A percentile compares a stretch with the other conserved stretches of the same genome.
Evolutionary conservation across 2,888 invertebrate species (phyloP).

Genomic region (Crossocerus cetratus): DNA sequence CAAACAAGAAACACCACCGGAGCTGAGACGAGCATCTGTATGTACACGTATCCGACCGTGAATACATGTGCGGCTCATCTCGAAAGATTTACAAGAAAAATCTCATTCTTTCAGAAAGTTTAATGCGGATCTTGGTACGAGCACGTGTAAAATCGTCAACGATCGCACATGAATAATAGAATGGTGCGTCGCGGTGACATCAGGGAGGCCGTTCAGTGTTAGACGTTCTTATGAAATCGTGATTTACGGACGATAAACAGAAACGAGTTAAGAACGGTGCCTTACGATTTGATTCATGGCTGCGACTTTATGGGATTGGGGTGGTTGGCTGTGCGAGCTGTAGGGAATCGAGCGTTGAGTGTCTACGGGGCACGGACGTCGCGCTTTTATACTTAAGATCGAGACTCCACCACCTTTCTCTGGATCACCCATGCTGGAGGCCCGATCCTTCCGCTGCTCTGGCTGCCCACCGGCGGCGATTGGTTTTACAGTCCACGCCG

Average conservation of each 20-base stretch:
- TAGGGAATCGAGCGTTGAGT: slow-evolving; percentile 62
- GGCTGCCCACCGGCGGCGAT: slow-evolving; percentile 2
- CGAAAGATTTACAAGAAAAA: too few species aligned
- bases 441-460: slow-evolving; percentile 59
- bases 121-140: too few species aligned
- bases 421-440: slow-evolving; percentile 57
- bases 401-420: slow-evolving; percentile 73
- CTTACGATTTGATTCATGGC: slow-evolving; percentile 69
- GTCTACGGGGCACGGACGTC: slow-evolving; percentile 55
- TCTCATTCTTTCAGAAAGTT: too few species aligned
- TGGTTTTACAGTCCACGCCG: slow-evolving; percentile 17
- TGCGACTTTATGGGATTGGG: slow-evolving; percentile 32
- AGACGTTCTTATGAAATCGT: background rate
- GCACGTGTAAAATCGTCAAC: too few species aligned
- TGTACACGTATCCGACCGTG: too few species aligned
- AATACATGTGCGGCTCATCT: too few species aligned
- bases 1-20: background rate
- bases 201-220: too few species aligned
- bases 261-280: background rate
- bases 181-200: too few species aligned
- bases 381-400: slow-evolving; percentile 72
- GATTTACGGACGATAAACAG: background rate
- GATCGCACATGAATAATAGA: too few species aligned
- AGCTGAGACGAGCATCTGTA: too few species aligned
- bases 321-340: slow-evolving; percentile 31